phyloP scores from a whole-genome alignment of 2,797 vertebrate species.

The Cottoperca gobio region DNA sequence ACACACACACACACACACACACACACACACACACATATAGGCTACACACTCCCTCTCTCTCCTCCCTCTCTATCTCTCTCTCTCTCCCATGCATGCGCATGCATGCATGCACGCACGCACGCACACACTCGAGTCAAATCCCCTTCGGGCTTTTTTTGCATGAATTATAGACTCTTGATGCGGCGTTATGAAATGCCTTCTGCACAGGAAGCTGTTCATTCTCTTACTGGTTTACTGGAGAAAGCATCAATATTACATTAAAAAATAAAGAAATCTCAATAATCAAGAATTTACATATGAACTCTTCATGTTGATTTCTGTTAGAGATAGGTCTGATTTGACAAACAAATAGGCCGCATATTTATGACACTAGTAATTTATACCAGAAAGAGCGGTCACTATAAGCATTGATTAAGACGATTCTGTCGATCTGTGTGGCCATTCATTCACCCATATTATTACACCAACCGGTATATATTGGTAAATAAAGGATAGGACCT shows the following conservation, averaged over 20 bases:
- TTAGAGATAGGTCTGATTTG: not conserved
- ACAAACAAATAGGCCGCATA: slow-evolving; percentile 15
- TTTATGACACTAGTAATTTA: not conserved
- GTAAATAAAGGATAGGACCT: slow-evolving; percentile 73
- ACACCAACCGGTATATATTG: slow-evolving; percentile 55
- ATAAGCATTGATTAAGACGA: slow-evolving; percentile 40
- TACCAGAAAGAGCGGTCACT: not conserved
- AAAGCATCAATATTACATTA: slow-evolving; percentile 1
- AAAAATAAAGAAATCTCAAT: slow-evolving; percentile 2
- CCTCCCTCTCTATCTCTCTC: slow-evolving; percentile 84
- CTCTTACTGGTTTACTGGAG: slow-evolving; percentile 58
- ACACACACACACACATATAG: not conserved
- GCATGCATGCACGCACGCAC: slow-evolving; percentile 81
- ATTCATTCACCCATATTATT: slow-evolving; percentile 57
- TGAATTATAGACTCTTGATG: slow-evolving; percentile 91
- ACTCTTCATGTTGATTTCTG: not conserved
- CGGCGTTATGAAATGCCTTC: slow-evolving; percentile 88
- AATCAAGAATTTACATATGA: slow-evolving; percentile 12
- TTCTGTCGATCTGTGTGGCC: slow-evolving; percentile 32
- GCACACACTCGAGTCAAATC: slow-evolving; percentile 81
- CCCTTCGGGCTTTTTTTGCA: slow-evolving; percentile 88
- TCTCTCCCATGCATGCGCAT: slow-evolving; percentile 80
- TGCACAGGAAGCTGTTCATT: slow-evolving; percentile 87
- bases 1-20: not conserved
- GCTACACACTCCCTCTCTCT: not conserved